phyloP scores from a whole-genome alignment of 2,113 vertebrate genomes.

The Elachura formosa region DNA sequence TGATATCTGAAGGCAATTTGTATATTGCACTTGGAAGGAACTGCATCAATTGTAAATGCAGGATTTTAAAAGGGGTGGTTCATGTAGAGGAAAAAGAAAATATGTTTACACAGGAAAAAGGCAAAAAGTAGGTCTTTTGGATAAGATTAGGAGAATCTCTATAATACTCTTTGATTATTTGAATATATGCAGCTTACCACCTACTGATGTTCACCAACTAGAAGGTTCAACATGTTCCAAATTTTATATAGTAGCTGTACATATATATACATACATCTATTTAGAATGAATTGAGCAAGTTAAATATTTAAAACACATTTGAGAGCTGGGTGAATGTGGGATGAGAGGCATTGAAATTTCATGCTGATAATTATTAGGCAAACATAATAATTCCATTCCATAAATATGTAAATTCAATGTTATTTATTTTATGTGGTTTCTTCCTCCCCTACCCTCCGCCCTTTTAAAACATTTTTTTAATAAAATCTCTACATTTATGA shows the following conservation, averaged over 20 bases:
- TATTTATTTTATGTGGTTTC: not conserved
- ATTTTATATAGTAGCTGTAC: not conserved
- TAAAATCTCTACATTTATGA: constrained; percentile 2
- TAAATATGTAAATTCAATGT: not conserved
- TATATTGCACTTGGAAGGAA: not conserved
- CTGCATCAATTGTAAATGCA: constrained; percentile 41
- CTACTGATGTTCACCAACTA: not conserved
- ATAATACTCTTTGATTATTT: not conserved
- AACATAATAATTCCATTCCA: not conserved
- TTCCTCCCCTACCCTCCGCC: accelerated
- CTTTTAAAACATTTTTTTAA: not conserved
- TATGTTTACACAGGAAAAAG: not conserved
- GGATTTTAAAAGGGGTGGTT: constrained; percentile 21
- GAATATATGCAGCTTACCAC: not conserved
- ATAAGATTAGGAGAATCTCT: not conserved
- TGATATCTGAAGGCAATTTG: constrained; percentile 36
- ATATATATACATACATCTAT: not conserved
- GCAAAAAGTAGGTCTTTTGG: not conserved
- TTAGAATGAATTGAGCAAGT: not conserved
- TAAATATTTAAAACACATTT: not conserved
- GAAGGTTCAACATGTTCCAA: not conserved
- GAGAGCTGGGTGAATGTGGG: not conserved
- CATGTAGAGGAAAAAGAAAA: not conserved
- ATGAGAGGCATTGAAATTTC: not conserved
- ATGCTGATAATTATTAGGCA: not conserved